These are phyloP conservation scores for Pogonocherus hispidulus DNA, from an alignment of 2,888 invertebrate genomes.

Conservation along the genomic window DNA sequence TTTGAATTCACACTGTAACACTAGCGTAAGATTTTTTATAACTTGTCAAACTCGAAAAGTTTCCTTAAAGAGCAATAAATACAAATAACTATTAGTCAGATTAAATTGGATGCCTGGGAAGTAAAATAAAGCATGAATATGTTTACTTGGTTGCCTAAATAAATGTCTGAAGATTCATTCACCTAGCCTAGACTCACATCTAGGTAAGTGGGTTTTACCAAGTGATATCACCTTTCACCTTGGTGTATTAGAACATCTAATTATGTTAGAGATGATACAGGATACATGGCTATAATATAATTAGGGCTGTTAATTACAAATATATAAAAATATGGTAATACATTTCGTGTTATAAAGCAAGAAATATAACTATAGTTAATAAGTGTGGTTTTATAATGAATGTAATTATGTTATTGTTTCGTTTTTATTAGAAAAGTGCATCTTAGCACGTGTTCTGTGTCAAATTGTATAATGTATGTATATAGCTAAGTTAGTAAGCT, in stretches of 20 bases:
- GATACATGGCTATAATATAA: not conserved
- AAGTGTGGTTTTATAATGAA: not conserved
- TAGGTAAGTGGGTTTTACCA: not conserved
- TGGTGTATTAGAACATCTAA: not conserved
- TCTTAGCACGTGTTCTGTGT: not conserved
- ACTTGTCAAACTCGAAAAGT: not conserved
- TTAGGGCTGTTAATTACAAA: not conserved
- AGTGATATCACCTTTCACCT: conserved; percentile 1
- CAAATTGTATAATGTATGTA: no score
- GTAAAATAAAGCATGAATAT: not conserved
- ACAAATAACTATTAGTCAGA: not conserved
- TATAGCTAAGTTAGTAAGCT: no score
- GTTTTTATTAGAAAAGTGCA: not conserved
- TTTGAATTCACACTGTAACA: no score
- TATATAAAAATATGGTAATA: not conserved
- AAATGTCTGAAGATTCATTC: not conserved
- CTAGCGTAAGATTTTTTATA: no score
- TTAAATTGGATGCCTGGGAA: not conserved
- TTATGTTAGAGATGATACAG: not conserved
- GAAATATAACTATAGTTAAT: no score
- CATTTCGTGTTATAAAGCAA: not conserved
- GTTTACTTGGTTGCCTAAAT: conserved; percentile 1
- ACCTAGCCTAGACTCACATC: not conserved
- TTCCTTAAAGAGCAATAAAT: not conserved
- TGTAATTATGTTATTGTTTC: not conserved